Conservation (phyloP, 2,888 invertebrate species). For the Drosophila nr. fundita region DNA sequence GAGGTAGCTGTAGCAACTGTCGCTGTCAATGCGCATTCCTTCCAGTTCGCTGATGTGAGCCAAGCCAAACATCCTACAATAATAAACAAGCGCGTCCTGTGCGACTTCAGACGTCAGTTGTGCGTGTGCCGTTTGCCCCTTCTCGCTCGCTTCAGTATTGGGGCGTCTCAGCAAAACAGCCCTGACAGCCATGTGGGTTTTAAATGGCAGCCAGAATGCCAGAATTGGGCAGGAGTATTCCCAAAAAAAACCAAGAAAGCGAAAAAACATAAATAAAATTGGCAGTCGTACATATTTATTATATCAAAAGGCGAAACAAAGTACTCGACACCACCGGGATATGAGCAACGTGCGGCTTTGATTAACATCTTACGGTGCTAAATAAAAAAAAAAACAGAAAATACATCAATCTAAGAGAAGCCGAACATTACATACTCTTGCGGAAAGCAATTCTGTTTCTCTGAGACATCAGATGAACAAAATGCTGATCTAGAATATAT, state of each 20-base stretch:
- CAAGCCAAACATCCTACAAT: conserved; percentile 75
- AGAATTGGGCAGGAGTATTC: neutral
- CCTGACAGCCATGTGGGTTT: conserved; percentile 46
- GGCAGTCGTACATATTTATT: conserved; percentile 54
- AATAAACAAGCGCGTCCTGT: conserved; percentile 73
- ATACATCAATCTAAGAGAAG: neutral
- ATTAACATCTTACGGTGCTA: conserved; percentile 66
- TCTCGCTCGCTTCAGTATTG: neutral
- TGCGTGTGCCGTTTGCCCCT: conserved; percentile 21
- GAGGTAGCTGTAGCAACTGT: conserved; percentile 52
- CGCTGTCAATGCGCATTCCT: conserved; percentile 76
- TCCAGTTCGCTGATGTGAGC: conserved; percentile 79
- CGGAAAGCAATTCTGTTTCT: no score
- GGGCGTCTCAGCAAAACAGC: conserved; percentile 37
- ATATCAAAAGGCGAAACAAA: conserved; percentile 25
- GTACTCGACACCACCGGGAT: conserved; percentile 27
- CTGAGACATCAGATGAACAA: neutral
- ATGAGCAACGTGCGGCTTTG: conserved; percentile 65
- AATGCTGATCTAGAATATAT: neutral
- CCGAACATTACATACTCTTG: neutral
- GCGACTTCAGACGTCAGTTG: conserved; percentile 62
- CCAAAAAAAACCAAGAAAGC: conserved; percentile 5
- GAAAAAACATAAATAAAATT: conserved; percentile 5
- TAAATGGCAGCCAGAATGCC: conserved; percentile 8
- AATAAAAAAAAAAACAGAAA: neutral